A percentile compares a stretch with the other conserved stretches of the same genome.
These are phyloP conservation scores for Eupithecia insigniata DNA, from an alignment of 2,888 invertebrate genomes.

Conservation along the genomic window DNA sequence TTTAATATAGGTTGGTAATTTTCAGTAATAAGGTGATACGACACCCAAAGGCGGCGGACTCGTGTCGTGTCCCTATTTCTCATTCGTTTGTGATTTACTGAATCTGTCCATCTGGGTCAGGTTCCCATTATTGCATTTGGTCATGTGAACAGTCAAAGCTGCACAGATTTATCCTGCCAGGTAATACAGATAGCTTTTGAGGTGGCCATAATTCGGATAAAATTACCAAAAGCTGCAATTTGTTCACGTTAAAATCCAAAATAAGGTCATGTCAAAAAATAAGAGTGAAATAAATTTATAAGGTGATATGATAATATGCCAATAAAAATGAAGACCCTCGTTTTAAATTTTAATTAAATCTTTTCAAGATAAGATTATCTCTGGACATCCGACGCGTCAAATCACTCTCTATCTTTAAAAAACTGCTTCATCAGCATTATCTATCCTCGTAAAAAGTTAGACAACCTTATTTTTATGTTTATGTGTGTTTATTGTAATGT, in stretches of 20 bases:
- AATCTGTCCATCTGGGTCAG: slow-evolving; percentile 2
- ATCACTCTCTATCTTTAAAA: too few species aligned
- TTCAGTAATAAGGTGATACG: neutral
- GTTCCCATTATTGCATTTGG: slow-evolving; percentile 10
- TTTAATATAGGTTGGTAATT: neutral
- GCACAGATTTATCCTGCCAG: neutral
- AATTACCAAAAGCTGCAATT: neutral
- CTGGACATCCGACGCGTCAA: too few species aligned
- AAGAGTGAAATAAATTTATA: neutral
- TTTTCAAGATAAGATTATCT: too few species aligned
- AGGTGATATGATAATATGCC: too few species aligned
- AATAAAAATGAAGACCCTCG: neutral
- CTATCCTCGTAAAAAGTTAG: too few species aligned
- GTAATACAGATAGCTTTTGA: neutral
- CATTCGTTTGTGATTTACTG: slow-evolving; percentile 3
- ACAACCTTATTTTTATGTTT: too few species aligned
- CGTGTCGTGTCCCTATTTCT: neutral
- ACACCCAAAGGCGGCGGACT: slow-evolving; percentile 4
- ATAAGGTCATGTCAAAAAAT: neutral
- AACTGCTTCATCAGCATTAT: too few species aligned
- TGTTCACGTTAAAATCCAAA: neutral
- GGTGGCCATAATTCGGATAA: neutral
- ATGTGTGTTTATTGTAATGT: too few species aligned
- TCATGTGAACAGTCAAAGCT: slow-evolving; percentile 8
- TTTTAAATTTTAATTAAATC: too few species aligned